Conservation (phyloP, 1,140 invertebrate genomes). For the Heliconius melpomene region DNA sequence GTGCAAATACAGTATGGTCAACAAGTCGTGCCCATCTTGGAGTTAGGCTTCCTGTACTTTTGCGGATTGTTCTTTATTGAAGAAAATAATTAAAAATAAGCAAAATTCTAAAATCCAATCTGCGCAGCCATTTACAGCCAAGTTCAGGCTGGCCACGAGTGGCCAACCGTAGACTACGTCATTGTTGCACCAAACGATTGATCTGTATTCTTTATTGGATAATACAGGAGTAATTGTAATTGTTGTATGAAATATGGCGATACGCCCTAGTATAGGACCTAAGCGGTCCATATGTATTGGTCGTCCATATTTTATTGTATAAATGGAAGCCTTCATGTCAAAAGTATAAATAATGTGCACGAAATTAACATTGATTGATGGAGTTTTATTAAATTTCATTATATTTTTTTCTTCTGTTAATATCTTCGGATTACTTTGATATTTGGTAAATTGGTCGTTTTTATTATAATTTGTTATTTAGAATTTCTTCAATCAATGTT, state of each 20-base stretch:
- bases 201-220: not conserved
- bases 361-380: not conserved
- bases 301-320: not conserved
- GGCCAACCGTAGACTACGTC: too few species aligned
- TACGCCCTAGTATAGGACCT: not conserved
- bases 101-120: too few species aligned
- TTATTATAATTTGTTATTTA: not conserved
- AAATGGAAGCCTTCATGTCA: slow-evolving; percentile 10
- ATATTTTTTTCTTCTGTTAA: not conserved
- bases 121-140: too few species aligned
- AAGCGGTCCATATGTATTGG: not conserved
- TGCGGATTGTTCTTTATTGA: too few species aligned
- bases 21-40: too few species aligned
- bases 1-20: too few species aligned
- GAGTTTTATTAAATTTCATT: not conserved
- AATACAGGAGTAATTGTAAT: slow-evolving; percentile 3
- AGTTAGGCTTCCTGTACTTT: too few species aligned
- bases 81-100: too few species aligned
- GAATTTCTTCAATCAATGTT: not conserved
- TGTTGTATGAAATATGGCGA: not conserved
- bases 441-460: not conserved
- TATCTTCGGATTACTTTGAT: not conserved
- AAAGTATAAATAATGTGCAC: not conserved
- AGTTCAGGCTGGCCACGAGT: too few species aligned
- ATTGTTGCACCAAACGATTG: too few species aligned